Base-by-base conservation (phyloP, 30 jellyfish, hydroid and myxozoan genomes). In the Turritopsis rubra region DNA sequence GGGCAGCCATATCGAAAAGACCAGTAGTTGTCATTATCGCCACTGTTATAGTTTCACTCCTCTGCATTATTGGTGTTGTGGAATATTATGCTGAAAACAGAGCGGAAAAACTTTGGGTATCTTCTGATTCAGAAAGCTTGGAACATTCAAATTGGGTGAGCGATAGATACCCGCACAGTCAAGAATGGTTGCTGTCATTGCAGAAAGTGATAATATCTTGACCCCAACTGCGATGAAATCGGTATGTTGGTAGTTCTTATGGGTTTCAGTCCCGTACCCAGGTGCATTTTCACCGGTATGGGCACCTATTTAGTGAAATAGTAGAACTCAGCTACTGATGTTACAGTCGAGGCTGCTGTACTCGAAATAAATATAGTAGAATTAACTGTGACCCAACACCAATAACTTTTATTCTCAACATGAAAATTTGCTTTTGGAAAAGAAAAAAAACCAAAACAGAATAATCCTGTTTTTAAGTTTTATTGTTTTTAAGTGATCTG, bases 21-120 rank as follows among this genome's bases (percentile, higher is more conserved):
- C 82, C 82, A 13, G 65, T 74, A 7, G 27, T 1, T 0, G 65
- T 30, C 65, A 74, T 74, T n/a, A 22, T 74, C 54, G 41, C 24
- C 24, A 70, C 82, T n/a, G 65, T 74, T 28, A 21, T 29, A 0
- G 71, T 74, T 16, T 24, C 65, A 28, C 41, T 74, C 27, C 0
- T 3, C 8, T 74, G 82, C 24, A 17, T 74, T 26, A n/a, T n/a
- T 8, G 82, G 82, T 8, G 65, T 74, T 20, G 82, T 24, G 16
- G 82, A 74, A 24, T 74, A 24, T 74, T 74, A 74, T 74, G 82
- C 54, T 30, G 82, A 74, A 30, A 74, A 74, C 24, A 71, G 82
- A 16, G 65, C 27, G 0, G 82, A 74, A 74, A 74, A 74, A 3
- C 41, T 74, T n/a, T 74, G 82, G 82, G 82, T 74, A 24, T 28